Evolutionary conservation across 2,797 vertebrate genomes (phyloP).

Genomic region (Apodemus agrarius): DNA sequence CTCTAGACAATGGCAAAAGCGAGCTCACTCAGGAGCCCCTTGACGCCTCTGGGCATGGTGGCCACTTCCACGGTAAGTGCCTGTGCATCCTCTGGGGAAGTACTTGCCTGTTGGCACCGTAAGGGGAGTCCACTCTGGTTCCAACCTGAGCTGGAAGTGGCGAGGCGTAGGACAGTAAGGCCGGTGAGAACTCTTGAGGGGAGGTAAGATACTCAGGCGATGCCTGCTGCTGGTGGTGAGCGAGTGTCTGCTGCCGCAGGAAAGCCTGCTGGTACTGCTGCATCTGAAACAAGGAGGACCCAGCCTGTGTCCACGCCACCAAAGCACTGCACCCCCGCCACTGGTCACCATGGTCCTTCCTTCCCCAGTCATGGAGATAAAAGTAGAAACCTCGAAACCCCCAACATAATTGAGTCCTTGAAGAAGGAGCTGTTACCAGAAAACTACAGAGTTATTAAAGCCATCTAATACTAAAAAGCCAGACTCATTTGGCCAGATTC

Average conservation of each 20-base stretch:
- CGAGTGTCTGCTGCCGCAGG: conserved; percentile 90
- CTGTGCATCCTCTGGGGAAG: neutral
- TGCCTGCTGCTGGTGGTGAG: conserved; percentile 88
- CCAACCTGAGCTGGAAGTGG: conserved; percentile 84
- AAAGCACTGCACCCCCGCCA: neutral
- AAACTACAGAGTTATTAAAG: neutral
- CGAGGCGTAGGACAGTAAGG: conserved; percentile 89
- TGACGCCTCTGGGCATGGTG: neutral
- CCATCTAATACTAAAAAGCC: neutral
- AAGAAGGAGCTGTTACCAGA: neutral
- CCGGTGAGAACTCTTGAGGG: conserved; percentile 93
- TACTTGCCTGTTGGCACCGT: conserved; percentile 90
- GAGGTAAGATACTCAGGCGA: conserved; percentile 91
- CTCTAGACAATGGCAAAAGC: neutral
- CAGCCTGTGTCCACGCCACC: accelerated
- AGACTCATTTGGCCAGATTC: neutral
- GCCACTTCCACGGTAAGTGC: neutral
- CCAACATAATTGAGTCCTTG: neutral
- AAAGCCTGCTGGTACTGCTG: conserved; percentile 96
- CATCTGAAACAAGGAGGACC: conserved; percentile 86
- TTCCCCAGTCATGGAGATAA: neutral
- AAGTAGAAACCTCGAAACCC: neutral
- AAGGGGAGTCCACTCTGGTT: conserved; percentile 87
- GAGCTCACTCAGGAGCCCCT: neutral
- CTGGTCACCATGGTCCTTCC: neutral